phyloP scores from a whole-genome alignment of 2,888 invertebrate genomes.

The Drosophila paramelanica region DNA sequence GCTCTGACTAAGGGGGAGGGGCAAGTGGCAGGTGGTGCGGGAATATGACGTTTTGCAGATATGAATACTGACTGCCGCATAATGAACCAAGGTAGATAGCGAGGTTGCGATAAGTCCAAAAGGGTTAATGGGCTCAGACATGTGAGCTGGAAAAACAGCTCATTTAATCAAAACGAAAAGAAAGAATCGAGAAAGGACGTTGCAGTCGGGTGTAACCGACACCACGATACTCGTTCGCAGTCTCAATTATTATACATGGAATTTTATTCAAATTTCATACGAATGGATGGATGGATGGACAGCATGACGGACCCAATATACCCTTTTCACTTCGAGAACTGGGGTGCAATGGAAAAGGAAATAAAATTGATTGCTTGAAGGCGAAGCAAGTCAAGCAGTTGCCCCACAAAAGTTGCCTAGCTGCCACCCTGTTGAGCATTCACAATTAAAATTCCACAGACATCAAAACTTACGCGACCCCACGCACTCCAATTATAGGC shows the following conservation, averaged over 20 bases:
- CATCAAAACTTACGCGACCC: constrained; percentile 44
- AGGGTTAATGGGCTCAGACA: constrained; percentile 74
- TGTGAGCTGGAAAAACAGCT: constrained; percentile 59
- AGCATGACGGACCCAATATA: no score
- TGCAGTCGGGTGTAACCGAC: no score
- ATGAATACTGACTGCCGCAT: constrained; percentile 72
- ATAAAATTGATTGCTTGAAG: constrained; percentile 24
- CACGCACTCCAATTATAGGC: constrained; percentile 64
- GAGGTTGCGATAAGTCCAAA: constrained; percentile 55
- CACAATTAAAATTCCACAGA: constrained; percentile 69
- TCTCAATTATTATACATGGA: no score
- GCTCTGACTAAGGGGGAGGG: constrained; percentile 2
- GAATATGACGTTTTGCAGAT: constrained; percentile 51
- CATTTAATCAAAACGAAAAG: constrained; percentile 27
- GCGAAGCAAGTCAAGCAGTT: constrained; percentile 13
- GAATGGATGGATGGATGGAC: no score
- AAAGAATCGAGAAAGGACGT: neutral
- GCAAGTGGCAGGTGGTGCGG: neutral
- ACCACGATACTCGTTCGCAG: no score
- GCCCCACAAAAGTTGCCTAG: constrained; percentile 5
- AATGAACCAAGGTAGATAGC: constrained; percentile 71
- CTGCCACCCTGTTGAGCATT: constrained; percentile 29
- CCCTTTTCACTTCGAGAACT: no score
- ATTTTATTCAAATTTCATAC: no score
- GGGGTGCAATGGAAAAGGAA: neutral